Conservation (phyloP, 2,113 vertebrate species). For the Proterorhinus semilunaris region DNA sequence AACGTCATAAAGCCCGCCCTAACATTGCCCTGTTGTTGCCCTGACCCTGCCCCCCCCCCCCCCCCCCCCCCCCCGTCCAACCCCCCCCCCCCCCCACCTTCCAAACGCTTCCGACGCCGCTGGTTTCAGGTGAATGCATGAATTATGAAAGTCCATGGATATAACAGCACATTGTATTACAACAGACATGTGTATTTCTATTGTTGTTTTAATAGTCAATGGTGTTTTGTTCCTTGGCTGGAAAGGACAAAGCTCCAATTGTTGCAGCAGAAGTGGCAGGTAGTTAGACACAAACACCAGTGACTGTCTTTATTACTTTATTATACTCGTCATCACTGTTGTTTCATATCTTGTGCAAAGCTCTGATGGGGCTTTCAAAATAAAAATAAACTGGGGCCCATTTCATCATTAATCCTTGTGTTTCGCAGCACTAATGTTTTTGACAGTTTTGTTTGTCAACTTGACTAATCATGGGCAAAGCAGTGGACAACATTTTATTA, state of each 20-base stretch:
- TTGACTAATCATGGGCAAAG: slow-evolving; percentile 20
- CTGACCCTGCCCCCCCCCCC: no score
- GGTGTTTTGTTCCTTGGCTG: slow-evolving; percentile 66
- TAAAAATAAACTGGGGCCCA: slow-evolving; percentile 65
- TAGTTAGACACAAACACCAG: slow-evolving; percentile 55
- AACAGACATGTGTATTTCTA: neutral
- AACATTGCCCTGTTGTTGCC: no score
- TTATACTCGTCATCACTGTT: neutral
- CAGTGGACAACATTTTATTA: neutral
- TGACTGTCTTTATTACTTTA: no score
- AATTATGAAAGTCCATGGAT: no score
- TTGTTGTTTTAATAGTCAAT: neutral
- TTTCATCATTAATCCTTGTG: neutral
- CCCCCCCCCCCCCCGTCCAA: no score
- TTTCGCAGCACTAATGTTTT: neutral
- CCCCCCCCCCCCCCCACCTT: no score
- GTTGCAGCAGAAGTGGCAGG: slow-evolving; percentile 90
- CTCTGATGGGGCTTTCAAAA: slow-evolving; percentile 97
- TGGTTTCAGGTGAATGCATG: no score
- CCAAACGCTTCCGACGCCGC: no score
- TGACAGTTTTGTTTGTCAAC: neutral
- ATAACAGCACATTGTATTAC: neutral
- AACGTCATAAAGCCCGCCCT: no score
- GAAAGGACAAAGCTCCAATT: slow-evolving; percentile 90
- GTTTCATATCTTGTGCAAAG: slow-evolving; percentile 92